These are phyloP conservation scores for Psilopsiagon aymara DNA, from an alignment of 2,113 vertebrate species.

Conservation along the genomic window DNA sequence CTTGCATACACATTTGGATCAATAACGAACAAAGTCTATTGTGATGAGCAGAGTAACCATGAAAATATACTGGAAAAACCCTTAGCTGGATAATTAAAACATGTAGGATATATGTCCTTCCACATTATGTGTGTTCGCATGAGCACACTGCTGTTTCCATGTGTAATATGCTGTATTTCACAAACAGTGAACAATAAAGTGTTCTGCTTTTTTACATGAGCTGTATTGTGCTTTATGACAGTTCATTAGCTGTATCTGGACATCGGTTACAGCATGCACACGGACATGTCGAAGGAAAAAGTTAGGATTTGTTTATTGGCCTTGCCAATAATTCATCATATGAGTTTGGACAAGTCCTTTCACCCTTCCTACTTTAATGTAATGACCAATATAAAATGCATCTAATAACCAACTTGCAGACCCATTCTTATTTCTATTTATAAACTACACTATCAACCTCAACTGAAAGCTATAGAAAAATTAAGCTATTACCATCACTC, in stretches of 20 bases:
- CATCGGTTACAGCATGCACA: not conserved
- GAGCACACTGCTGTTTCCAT: not conserved
- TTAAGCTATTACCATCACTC: not conserved
- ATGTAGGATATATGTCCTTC: not conserved
- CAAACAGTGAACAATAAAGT: slow-evolving; percentile 68
- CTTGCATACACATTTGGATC: not conserved
- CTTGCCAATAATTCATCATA: not conserved
- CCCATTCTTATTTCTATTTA: slow-evolving; percentile 21
- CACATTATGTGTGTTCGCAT: not conserved
- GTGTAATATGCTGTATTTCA: slow-evolving; percentile 33
- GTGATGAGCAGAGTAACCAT: not conserved
- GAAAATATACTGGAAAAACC: not conserved
- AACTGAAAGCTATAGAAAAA: not conserved
- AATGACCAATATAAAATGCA: slow-evolving; percentile 10
- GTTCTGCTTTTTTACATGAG: slow-evolving; percentile 25
- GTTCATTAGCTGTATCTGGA: not conserved
- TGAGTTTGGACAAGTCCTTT: not conserved
- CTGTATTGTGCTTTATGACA: slow-evolving; percentile 1
- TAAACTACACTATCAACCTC: not conserved
- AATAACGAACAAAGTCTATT: not conserved
- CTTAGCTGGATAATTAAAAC: slow-evolving; percentile 9
- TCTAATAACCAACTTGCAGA: not conserved
- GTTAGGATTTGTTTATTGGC: not conserved
- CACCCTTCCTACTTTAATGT: not conserved
- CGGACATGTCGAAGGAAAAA: not conserved